Conservation (phyloP, 2,113 vertebrate genomes). For the Hiodon tergisus region DNA sequence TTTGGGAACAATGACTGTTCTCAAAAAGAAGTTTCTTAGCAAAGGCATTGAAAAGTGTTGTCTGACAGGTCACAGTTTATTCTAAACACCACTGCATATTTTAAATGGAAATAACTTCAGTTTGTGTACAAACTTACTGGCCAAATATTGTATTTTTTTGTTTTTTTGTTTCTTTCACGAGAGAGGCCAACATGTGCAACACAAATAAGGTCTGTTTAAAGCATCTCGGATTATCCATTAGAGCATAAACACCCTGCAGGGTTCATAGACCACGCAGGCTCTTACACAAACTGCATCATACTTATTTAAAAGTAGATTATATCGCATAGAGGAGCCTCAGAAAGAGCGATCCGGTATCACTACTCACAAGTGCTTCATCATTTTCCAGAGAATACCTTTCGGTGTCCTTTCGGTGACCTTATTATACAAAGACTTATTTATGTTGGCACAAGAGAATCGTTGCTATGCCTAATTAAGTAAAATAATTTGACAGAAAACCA, state of each 20-base stretch:
- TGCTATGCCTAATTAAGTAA: conserved; percentile 8
- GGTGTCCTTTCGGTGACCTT: conserved; percentile 14
- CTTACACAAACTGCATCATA: background rate
- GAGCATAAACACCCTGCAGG: no score
- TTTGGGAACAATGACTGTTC: no score
- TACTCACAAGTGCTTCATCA: background rate
- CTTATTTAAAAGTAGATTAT: background rate
- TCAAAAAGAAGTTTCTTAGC: no score
- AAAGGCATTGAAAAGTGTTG: no score
- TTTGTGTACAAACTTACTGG: no score
- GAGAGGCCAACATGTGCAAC: background rate
- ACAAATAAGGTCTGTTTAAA: background rate
- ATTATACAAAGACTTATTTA: background rate
- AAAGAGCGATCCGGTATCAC: background rate
- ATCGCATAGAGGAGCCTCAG: background rate
- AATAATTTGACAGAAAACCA: background rate
- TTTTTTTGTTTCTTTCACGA: background rate
- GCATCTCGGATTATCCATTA: no score
- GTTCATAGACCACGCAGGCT: background rate
- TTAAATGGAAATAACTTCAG: no score
- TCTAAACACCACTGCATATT: no score
- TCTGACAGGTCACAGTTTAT: no score
- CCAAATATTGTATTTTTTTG: no score
- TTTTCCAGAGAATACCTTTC: background rate
- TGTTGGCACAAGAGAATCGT: background rate